Evolutionary conservation across 2,113 vertebrate genomes (phyloP).

Genomic region (Paramisgurnus dabryanus): DNA sequence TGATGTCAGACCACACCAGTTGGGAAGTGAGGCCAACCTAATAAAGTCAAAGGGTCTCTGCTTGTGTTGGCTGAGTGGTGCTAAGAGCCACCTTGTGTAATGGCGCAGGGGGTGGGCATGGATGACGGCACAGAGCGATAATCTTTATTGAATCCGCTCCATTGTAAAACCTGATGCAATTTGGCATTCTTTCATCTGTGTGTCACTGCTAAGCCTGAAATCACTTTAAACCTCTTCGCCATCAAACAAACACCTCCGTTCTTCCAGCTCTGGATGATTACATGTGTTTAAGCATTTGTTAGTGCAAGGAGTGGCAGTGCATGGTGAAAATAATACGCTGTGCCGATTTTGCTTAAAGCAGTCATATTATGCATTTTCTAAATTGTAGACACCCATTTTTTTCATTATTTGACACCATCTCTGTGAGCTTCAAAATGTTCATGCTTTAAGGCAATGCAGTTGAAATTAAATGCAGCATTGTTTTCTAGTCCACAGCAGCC

Average conservation of each 20-base stretch:
- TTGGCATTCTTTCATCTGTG: slow-evolving; percentile 63
- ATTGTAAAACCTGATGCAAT: slow-evolving; percentile 28
- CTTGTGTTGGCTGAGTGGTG: slow-evolving; percentile 29
- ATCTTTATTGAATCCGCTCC: slow-evolving; percentile 51
- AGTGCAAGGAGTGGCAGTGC: not conserved
- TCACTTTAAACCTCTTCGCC: slow-evolving; percentile 55
- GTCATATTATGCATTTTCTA: no score
- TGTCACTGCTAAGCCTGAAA: slow-evolving; percentile 67
- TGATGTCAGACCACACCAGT: slow-evolving; percentile 62
- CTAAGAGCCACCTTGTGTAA: slow-evolving; percentile 34
- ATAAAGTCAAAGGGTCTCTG: slow-evolving; percentile 33
- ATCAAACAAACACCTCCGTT: slow-evolving; percentile 62
- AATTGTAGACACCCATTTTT: no score
- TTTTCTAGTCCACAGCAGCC: no score
- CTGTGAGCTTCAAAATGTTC: no score
- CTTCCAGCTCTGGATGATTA: slow-evolving; percentile 26
- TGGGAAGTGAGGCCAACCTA: slow-evolving; percentile 34
- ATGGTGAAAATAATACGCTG: not conserved
- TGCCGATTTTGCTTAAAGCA: not conserved
- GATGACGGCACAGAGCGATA: slow-evolving; percentile 31
- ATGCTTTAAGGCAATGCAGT: no score
- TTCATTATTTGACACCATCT: no score
- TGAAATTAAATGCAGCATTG: no score
- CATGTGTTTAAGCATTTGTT: slow-evolving; percentile 9
- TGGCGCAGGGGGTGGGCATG: slow-evolving; percentile 8